Conservation (phyloP, 2,797 vertebrate genomes). For the Limnodromus scolopaceus region DNA sequence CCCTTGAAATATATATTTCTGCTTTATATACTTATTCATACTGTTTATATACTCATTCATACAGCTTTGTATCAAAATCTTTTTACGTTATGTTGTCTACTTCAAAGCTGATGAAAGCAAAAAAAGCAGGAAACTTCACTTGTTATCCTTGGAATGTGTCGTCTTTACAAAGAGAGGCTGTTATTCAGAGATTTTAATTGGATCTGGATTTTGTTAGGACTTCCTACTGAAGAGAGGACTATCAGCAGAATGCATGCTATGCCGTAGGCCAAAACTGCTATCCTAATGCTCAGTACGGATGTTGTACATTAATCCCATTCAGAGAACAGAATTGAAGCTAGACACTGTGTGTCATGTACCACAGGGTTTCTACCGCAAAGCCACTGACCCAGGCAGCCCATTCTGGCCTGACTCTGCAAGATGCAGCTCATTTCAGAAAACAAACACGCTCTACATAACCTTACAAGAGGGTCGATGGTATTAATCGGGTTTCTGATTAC, state of each 20-base stretch:
- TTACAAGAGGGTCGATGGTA: not conserved
- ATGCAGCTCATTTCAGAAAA: not conserved
- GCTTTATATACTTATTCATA: not conserved
- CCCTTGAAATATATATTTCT: not conserved
- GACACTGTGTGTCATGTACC: not conserved
- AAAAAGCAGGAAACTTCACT: not conserved
- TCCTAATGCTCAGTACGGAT: not conserved
- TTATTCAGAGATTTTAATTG: not conserved
- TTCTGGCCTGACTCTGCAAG: not conserved
- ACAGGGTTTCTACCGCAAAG: not conserved
- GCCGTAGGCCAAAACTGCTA: not conserved
- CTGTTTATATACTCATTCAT: not conserved
- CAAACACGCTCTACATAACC: not conserved
- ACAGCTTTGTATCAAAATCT: not conserved
- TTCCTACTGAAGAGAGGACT: not conserved
- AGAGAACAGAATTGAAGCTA: not conserved
- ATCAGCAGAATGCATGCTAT: not conserved
- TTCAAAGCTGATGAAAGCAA: not conserved
- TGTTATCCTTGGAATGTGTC: not conserved
- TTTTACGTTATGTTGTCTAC: not conserved
- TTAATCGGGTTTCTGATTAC: not conserved
- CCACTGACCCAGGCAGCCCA: not conserved
- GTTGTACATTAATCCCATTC: not conserved
- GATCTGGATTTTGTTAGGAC: not conserved
- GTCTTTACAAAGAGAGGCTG: not conserved